Evolutionary conservation across 2,888 invertebrate genomes (phyloP).

Genomic region (Neuroscelio doddi): DNA sequence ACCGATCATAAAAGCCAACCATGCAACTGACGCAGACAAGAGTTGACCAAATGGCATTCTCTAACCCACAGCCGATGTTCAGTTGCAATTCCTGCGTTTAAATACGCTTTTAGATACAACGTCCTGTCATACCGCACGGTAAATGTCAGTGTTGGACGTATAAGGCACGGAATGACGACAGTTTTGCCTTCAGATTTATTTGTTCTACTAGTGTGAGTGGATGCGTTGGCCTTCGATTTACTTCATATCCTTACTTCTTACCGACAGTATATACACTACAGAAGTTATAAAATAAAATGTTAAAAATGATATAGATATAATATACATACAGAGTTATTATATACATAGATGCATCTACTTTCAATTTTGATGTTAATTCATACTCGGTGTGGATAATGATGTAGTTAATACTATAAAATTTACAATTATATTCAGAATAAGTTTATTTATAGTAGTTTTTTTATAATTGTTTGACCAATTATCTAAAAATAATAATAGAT

Average conservation of each 20-base stretch:
- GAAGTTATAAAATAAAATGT: too few species aligned
- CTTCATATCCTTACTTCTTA: background rate
- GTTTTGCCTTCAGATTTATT: background rate
- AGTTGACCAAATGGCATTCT: conserved; percentile 1
- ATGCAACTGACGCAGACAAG: background rate
- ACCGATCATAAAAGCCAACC: background rate
- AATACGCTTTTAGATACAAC: conserved; percentile 2
- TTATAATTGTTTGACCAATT: too few species aligned
- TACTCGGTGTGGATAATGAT: too few species aligned
- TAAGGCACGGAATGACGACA: conserved; percentile 5
- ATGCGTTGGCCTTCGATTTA: background rate
- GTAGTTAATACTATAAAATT: too few species aligned
- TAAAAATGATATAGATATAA: too few species aligned
- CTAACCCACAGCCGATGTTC: background rate
- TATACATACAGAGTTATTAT: too few species aligned
- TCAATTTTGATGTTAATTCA: too few species aligned
- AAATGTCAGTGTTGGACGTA: conserved; percentile 1
- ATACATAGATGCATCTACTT: too few species aligned
- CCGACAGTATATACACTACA: too few species aligned
- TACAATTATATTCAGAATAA: too few species aligned
- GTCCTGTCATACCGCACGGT: background rate
- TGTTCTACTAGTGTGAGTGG: background rate
- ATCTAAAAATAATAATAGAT: too few species aligned
- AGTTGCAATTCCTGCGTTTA: conserved; percentile 1
- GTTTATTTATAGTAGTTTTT: too few species aligned